A percentile compares a stretch with the other conserved stretches of the same genome.
Conservation (phyloP, 2,888 invertebrate genomes). For the Chaitophorus viminalis region DNA sequence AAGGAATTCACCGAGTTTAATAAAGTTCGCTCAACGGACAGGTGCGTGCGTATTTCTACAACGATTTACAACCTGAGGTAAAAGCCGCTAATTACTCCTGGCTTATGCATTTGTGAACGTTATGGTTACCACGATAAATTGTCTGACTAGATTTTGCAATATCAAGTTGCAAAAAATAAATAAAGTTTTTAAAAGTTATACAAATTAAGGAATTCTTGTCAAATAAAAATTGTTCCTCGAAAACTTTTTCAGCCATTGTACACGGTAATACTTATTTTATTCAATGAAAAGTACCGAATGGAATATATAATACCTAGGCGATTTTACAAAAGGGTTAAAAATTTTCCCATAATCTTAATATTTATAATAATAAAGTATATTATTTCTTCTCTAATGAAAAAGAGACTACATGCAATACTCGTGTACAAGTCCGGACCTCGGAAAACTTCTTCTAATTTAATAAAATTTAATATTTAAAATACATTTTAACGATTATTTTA, state of each 20-base stretch:
- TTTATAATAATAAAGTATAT: neutral
- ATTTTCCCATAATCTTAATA: neutral
- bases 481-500: neutral
- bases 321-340: neutral
- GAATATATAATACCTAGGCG: neutral
- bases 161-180: neutral
- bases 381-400: neutral
- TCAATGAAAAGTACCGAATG: neutral
- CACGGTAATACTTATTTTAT: neutral
- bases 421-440: no score
- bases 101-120: neutral
- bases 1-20: neutral
- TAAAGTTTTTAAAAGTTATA: neutral
- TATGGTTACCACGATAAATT: neutral
- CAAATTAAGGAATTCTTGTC: neutral
- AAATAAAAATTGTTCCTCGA: neutral
- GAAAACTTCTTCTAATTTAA: neutral
- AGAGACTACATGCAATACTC: neutral
- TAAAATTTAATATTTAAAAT: no score
- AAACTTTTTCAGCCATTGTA: neutral
- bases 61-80: constrained; percentile 28
- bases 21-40: neutral
- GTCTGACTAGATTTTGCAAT: neutral
- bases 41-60: neutral
- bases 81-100: constrained; percentile 40